Evolutionary conservation across 2,888 invertebrate genomes (phyloP), one percentile per base, ranked within the genome.

Genomic region (Amphipyra tragopoginis): DNA sequence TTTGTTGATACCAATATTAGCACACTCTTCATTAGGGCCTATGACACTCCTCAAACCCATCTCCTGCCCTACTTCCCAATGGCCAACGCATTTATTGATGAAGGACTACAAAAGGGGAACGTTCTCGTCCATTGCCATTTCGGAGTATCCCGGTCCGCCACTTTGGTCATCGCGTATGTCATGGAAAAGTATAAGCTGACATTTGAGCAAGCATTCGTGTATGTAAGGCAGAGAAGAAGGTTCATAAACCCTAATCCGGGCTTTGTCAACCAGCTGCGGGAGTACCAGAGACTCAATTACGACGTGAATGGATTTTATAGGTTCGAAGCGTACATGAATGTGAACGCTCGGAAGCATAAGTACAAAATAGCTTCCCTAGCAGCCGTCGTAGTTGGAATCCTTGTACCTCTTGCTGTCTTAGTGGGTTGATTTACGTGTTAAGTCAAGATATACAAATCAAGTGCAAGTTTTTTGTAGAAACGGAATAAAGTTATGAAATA

Each of bases 171-270:
- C 85, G 98, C 99, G 50, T 99, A 98, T 94, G 96, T 99, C 81
- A 98, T 99, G 98, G 97, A 97, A 82, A 97, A 98, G 92, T 97
- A 97, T 87, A 96, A 96, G 65, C 90, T 98, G 88, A 96, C 97
- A 40, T 97, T 97, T 95, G 96, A 97, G 45, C 98, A 99, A 85
- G 98, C 98, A 0, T 98, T 97, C 93, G 96, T 97, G 81, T 96
- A 97, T 86, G 99, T 99, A 59, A 97, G 98, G 87, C 96, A 96
- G 75, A 97, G 97, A 62, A 95, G 99, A 53, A 96, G 97, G 65
- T 99, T 99, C 87, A 98, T 99, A 83, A 98, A 98, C 62, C 99
- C 99, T 2, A 99, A 99, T 91, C 95, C 98, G 65, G 99, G 99
- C 88, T 99, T 99, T 93, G 97, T 99, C 96, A 97, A 97, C 14